Percentiles rank a stretch among this genome's conserved stretches.
Evolutionary conservation across 2,113 vertebrate genomes (phyloP).

Genomic region (Lophochroa leadbeateri): DNA sequence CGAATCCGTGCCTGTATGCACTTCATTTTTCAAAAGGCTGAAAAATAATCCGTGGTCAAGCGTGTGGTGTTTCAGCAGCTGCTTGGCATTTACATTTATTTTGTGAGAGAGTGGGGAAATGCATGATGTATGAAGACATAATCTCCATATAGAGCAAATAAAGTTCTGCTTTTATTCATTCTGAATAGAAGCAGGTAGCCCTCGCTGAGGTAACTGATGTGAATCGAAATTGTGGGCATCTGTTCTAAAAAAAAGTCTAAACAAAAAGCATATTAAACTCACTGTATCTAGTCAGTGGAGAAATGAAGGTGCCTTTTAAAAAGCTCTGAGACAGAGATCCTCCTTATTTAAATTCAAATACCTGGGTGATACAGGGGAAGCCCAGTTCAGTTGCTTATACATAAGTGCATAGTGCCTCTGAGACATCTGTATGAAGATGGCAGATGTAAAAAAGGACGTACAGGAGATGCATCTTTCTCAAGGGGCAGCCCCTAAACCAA

Average conservation of each 20-base stretch:
- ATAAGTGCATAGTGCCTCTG: background rate
- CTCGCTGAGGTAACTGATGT: background rate
- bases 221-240: background rate
- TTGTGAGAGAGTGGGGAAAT: background rate
- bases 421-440: background rate
- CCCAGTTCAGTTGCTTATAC: background rate
- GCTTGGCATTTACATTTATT: background rate
- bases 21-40: background rate
- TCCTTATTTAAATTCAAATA: background rate
- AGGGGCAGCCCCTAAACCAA: background rate
- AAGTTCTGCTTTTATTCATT: background rate
- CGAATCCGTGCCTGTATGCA: fast-evolving
- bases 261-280: background rate
- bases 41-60: fast-evolving
- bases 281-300: background rate
- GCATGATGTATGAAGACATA: background rate
- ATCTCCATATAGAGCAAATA: background rate
- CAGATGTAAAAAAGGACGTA: background rate
- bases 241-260: background rate
- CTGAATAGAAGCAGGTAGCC: background rate
- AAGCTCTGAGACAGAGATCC: background rate
- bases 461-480: background rate
- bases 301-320: background rate
- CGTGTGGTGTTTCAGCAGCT: fast-evolving
- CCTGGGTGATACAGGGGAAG: background rate